These are phyloP conservation scores for Colostygia pectinataria DNA, from an alignment of 2,888 invertebrate species.

Conservation along the genomic window DNA sequence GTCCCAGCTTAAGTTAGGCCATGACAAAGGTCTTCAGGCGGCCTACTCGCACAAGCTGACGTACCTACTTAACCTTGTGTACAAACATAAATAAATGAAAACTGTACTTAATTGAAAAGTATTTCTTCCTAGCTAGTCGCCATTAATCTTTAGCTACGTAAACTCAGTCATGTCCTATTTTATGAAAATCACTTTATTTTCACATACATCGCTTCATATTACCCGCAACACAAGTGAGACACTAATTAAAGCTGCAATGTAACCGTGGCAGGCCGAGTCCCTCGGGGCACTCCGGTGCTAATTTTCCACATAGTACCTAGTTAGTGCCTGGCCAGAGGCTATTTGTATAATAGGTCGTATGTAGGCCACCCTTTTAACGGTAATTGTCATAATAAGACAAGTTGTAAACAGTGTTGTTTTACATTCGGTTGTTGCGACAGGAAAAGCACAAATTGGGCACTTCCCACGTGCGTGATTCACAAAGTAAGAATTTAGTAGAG, in stretches of 20 bases:
- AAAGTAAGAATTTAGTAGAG: no score
- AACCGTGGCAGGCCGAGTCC: constrained; percentile 40
- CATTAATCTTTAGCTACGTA: background rate
- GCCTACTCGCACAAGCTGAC: no score
- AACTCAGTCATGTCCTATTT: background rate
- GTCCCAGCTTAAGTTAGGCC: no score
- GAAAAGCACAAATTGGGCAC: no score
- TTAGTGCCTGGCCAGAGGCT: constrained; percentile 22
- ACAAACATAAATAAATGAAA: no score
- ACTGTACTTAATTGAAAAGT: no score
- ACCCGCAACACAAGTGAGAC: constrained; percentile 28
- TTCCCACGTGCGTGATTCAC: no score
- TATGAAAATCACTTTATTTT: constrained; percentile 17
- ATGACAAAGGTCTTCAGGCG: no score
- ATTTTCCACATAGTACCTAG: constrained; percentile 45
- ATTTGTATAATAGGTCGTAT: constrained; percentile 25
- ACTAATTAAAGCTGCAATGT: constrained; percentile 58
- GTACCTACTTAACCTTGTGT: no score
- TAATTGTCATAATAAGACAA: constrained; percentile 16
- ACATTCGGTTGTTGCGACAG: background rate
- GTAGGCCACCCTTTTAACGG: constrained; percentile 23
- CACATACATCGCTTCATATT: constrained; percentile 20
- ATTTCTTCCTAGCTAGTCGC: background rate
- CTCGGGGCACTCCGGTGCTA: constrained; percentile 39
- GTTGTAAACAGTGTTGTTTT: background rate